These are phyloP conservation scores for Crocidura indochinensis DNA, from an alignment of 2,797 vertebrate genomes.

Conservation along the genomic window DNA sequence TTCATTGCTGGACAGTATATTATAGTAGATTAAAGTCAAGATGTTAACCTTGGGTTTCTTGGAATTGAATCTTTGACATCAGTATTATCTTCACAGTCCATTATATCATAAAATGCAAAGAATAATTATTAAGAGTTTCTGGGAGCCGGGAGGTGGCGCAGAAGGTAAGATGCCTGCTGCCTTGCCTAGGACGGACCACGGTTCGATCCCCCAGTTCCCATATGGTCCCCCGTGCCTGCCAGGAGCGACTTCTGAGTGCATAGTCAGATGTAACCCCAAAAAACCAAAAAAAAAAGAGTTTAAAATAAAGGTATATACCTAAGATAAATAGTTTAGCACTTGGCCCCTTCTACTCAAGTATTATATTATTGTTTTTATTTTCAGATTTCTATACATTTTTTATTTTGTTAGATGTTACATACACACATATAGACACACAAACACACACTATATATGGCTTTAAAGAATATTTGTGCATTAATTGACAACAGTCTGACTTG, in stretches of 20 bases:
- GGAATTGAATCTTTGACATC: neutral
- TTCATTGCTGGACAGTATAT: neutral
- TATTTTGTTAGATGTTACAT: neutral
- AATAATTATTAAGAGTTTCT: too few species aligned
- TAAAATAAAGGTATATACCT: slow-evolving; percentile 38
- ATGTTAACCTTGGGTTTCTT: neutral
- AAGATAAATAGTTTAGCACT: neutral
- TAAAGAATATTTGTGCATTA: slow-evolving; percentile 20
- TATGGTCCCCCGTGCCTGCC: too few species aligned
- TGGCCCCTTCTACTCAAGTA: neutral
- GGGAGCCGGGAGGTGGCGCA: too few species aligned
- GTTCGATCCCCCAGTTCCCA: too few species aligned
- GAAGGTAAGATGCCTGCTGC: too few species aligned
- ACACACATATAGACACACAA: neutral
- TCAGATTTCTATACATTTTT: neutral
- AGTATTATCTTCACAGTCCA: slow-evolving; percentile 31
- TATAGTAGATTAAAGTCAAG: neutral
- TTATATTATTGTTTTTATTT: slow-evolving; percentile 1
- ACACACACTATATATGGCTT: neutral
- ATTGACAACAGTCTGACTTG: slow-evolving; percentile 1
- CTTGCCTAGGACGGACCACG: too few species aligned
- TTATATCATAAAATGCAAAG: slow-evolving; percentile 24
- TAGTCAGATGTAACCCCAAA: too few species aligned
- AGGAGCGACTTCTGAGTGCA: too few species aligned
- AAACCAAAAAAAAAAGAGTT: too few species aligned